phyloP scores from a whole-genome alignment of 1,140 invertebrate species.

The Eupeodes corollae region DNA sequence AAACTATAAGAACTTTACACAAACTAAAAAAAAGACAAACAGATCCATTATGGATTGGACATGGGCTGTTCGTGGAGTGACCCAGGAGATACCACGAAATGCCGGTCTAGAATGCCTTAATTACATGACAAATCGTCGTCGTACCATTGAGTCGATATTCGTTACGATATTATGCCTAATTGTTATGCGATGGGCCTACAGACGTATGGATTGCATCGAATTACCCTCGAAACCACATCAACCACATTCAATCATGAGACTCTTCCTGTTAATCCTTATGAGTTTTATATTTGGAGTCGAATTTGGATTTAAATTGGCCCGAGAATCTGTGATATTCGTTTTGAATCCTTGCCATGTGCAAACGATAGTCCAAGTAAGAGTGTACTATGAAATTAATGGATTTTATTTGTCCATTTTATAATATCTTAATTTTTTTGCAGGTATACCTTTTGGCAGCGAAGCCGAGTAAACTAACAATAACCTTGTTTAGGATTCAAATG shows the following conservation, averaged over 20 bases:
- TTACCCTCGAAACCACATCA: slow-evolving; percentile 18
- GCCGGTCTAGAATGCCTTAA: slow-evolving; percentile 69
- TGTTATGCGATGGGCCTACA: slow-evolving; percentile 44
- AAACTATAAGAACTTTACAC: too few species aligned
- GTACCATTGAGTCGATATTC: slow-evolving; percentile 60
- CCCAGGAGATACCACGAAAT: slow-evolving; percentile 62
- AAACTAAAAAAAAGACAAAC: neutral
- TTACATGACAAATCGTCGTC: slow-evolving; percentile 53
- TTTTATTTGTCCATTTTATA: too few species aligned
- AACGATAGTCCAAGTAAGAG: slow-evolving; percentile 71
- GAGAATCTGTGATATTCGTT: slow-evolving; percentile 81
- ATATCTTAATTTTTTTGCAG: slow-evolving; percentile 41
- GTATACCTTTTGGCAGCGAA: slow-evolving; percentile 77
- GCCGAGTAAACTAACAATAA: slow-evolving; percentile 66
- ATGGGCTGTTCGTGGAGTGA: slow-evolving; percentile 75
- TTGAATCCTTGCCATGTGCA: slow-evolving; percentile 90
- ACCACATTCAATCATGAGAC: slow-evolving; percentile 43
- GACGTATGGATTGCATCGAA: slow-evolving; percentile 38
- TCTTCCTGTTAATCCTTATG: slow-evolving; percentile 57
- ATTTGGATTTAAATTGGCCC: slow-evolving; percentile 84
- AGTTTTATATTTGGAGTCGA: slow-evolving; percentile 79
- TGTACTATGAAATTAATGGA: too few species aligned
- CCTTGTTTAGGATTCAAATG: slow-evolving; percentile 77
- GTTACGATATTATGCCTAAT: slow-evolving; percentile 47
- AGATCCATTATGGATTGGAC: slow-evolving; percentile 37